Conservation (phyloP, 2,797 vertebrate genomes). For the Anguilla marmorata region DNA sequence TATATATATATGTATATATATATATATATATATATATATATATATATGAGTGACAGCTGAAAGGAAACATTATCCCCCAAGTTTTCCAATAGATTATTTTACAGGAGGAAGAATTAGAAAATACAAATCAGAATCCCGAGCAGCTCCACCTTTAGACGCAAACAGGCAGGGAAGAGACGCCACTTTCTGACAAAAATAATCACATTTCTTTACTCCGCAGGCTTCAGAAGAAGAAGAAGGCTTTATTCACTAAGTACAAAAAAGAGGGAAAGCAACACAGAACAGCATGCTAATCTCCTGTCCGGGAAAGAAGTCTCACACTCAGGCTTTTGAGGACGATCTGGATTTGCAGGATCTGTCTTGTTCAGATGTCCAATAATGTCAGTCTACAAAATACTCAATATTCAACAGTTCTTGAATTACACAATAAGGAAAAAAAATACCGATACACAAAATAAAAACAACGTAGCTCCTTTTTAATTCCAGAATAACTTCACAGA, state of each 20-base stretch:
- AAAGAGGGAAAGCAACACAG: slow-evolving; percentile 26
- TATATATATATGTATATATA: too few relatives aligned
- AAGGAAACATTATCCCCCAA: neutral
- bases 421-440: slow-evolving; percentile 24
- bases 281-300: slow-evolving; percentile 51
- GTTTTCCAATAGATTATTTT: slow-evolving; percentile 23
- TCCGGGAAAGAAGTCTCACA: slow-evolving; percentile 43
- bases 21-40: too few relatives aligned
- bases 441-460: neutral
- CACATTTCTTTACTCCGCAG: slow-evolving; percentile 45
- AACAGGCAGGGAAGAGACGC: slow-evolving; percentile 44
- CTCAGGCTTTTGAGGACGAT: slow-evolving; percentile 51
- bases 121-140: slow-evolving; percentile 18
- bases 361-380: slow-evolving; percentile 46
- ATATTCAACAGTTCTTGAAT: slow-evolving; percentile 40
- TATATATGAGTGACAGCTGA: neutral
- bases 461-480: neutral
- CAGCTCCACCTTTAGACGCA: slow-evolving; percentile 39
- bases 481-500: neutral
- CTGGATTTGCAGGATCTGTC: slow-evolving; percentile 42
- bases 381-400: slow-evolving; percentile 40
- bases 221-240: slow-evolving; percentile 43
- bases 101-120: slow-evolving; percentile 15
- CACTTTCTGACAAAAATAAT: slow-evolving; percentile 46
- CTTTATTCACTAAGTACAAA: slow-evolving; percentile 34